Evolutionary conservation across 2,113 vertebrate genomes (phyloP).

Genomic region (Collichthys lucidus): DNA sequence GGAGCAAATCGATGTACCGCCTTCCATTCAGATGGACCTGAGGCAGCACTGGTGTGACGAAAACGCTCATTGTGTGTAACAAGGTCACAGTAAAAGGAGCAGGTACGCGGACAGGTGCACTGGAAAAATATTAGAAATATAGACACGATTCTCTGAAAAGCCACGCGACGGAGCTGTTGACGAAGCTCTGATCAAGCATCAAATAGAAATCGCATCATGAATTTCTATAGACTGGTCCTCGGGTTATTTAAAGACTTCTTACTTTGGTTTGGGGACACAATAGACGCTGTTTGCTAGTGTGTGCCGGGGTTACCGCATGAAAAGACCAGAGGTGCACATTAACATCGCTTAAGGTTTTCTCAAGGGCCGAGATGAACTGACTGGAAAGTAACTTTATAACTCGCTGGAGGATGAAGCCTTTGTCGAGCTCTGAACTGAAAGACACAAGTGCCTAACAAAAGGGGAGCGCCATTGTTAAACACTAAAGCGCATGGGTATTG

Average conservation of each 20-base stretch:
- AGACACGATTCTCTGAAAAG: conserved; percentile 58
- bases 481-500: conserved; percentile 82
- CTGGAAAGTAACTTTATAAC: conserved; percentile 90
- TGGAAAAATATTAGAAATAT: conserved; percentile 58
- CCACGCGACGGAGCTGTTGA: conserved; percentile 79
- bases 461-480: conserved; percentile 80
- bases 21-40: conserved; percentile 76
- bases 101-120: conserved; percentile 69
- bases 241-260: conserved; percentile 86
- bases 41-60: conserved; percentile 68
- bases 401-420: conserved; percentile 86
- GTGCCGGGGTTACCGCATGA: conserved; percentile 83
- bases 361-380: conserved; percentile 86
- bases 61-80: conserved; percentile 60
- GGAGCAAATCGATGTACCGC: conserved; percentile 86
- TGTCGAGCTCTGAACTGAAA: conserved; percentile 80
- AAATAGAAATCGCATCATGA: conserved; percentile 82
- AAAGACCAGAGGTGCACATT: conserved; percentile 85
- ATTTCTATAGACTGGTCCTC: conserved; percentile 86
- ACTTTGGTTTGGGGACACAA: conserved; percentile 83
- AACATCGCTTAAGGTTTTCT: conserved; percentile 88
- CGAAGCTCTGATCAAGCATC: conserved; percentile 82
- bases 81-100: conserved; percentile 49
- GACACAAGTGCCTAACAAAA: conserved; percentile 85
- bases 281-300: conserved; percentile 80